Percentiles rank a stretch among this genome's conserved stretches.
These are phyloP conservation scores for Gisinianus flammeolus DNA, from an alignment of 2,888 invertebrate genomes.

Conservation along the genomic window DNA sequence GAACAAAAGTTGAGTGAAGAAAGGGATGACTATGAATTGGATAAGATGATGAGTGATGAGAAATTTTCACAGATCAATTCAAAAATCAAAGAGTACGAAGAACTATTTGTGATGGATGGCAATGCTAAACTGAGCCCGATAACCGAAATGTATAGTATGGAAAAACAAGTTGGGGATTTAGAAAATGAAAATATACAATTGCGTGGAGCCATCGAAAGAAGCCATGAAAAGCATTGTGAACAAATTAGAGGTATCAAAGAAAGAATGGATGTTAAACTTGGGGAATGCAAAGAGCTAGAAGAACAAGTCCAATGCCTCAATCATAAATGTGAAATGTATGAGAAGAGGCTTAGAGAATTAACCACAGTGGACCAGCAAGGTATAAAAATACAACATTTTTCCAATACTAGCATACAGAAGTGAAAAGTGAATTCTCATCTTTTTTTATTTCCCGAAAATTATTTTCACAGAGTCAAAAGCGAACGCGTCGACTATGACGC, in stretches of 20 bases:
- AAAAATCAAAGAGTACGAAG: constrained; percentile 69
- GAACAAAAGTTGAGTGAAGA: constrained; percentile 78
- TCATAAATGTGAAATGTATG: constrained; percentile 57
- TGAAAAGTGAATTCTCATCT: not conserved
- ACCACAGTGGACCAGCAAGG: not conserved
- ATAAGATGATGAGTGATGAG: constrained; percentile 64
- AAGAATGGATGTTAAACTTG: constrained; percentile 26
- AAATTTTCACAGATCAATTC: constrained; percentile 75
- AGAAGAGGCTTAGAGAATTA: constrained; percentile 36
- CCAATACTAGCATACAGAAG: no score
- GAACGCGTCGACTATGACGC: not conserved
- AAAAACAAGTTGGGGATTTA: constrained; percentile 70
- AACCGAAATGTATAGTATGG: constrained; percentile 74
- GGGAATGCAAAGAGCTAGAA: constrained; percentile 53
- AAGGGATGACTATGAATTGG: constrained; percentile 72
- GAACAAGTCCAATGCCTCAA: constrained; percentile 52
- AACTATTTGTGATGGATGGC: not conserved
- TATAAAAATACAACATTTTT: no score
- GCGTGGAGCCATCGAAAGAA: constrained; percentile 11
- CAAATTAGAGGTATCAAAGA: constrained; percentile 8
- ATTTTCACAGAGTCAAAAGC: not conserved
- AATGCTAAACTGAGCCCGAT: constrained; percentile 71
- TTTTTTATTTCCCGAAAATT: not conserved
- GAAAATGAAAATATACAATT: constrained; percentile 71
- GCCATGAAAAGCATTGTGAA: constrained; percentile 12